Evolutionary conservation across 1,140 invertebrate genomes (phyloP).

Genomic region (Heliconius hewitsoni): DNA sequence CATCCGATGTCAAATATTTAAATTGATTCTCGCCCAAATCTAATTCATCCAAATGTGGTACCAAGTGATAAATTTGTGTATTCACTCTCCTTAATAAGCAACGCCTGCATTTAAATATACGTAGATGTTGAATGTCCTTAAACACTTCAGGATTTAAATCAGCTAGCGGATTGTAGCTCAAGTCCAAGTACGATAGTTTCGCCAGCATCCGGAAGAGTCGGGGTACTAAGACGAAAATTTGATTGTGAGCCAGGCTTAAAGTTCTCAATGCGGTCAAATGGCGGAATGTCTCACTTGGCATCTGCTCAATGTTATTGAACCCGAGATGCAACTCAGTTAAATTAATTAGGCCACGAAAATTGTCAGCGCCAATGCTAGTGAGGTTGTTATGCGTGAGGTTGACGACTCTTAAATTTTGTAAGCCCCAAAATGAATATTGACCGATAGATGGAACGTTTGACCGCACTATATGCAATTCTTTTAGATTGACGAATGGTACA

Average conservation of each 20-base stretch:
- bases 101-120: slow-evolving; percentile 85
- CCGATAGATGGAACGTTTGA: slow-evolving; percentile 90
- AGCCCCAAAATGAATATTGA: slow-evolving; percentile 88
- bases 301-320: slow-evolving; percentile 88
- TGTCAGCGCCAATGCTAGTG: slow-evolving; percentile 88
- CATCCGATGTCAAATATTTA: slow-evolving; percentile 88
- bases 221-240: slow-evolving; percentile 85
- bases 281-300: slow-evolving; percentile 88
- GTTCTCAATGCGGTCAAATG: slow-evolving; percentile 85
- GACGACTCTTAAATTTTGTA: slow-evolving; percentile 85
- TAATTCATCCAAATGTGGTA: slow-evolving; percentile 85
- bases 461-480: slow-evolving; percentile 88
- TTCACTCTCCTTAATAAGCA: slow-evolving; percentile 88
- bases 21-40: slow-evolving; percentile 90
- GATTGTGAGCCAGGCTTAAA: slow-evolving; percentile 87
- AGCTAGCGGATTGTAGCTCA: slow-evolving; percentile 87
- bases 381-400: slow-evolving; percentile 90
- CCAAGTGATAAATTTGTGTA: slow-evolving; percentile 88
- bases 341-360: slow-evolving; percentile 89
- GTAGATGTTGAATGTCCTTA: slow-evolving; percentile 87
- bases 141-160: slow-evolving; percentile 89
- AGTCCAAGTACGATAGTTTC: slow-evolving; percentile 86
- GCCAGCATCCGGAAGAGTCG: slow-evolving; percentile 85
- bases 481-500: slow-evolving; percentile 83
- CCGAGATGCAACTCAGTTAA: slow-evolving; percentile 92